Evolutionary conservation across 2,888 invertebrate species (phyloP), one percentile per base, ranked within the genome.

Genomic region (Oasisia sp.): DNA sequence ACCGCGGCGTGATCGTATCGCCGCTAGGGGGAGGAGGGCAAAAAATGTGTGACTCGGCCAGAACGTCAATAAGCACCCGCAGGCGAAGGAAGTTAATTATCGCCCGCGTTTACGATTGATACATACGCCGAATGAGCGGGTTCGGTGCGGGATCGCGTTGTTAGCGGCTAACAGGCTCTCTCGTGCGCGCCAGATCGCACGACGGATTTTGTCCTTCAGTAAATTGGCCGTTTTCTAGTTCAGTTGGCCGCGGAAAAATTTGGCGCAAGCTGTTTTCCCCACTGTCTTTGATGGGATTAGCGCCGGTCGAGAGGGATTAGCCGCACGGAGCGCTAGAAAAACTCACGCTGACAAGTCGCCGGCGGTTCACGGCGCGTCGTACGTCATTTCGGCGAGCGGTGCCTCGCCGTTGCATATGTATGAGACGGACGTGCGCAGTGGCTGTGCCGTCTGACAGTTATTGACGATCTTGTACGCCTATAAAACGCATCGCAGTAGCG

Each of bases 261-360:
- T 27, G 74, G 74, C 74, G 74, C 74, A 74, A 74, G 74, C 74
- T 74, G 74, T 74, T 74, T 74, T 74, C n/a, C 74, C 74, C 74
- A 74, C 74, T 74, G 74, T 74, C 74, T n/a, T 27, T 74, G n/a
- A 19, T 74, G 74, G 74, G 74, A 74, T 74, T 74, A 74, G 74
- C 74, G 74, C 74, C 74, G 27, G 27, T 0, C 27, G 74, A 19
- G n/a, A 19, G 7, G 74, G 74, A 74, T 74, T 74, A 74, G 74
- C 74, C 74, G 19, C 74, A n/a, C 27, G 74, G 5, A n/a, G 74
- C 74, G 74, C 27, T 14, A 7, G 50, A 50, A 74, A 74, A 74
- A 74, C 4, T 19, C 19, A n/a, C 74, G 14, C 27, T 74, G n/a
- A 74, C 14, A 27, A 74, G 74, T 74, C 74, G 74, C 27, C 74